These are phyloP conservation scores for Anneissia japonica DNA, from an alignment of 35 echinoderm and acorn worm species.

Conservation along the genomic window DNA sequence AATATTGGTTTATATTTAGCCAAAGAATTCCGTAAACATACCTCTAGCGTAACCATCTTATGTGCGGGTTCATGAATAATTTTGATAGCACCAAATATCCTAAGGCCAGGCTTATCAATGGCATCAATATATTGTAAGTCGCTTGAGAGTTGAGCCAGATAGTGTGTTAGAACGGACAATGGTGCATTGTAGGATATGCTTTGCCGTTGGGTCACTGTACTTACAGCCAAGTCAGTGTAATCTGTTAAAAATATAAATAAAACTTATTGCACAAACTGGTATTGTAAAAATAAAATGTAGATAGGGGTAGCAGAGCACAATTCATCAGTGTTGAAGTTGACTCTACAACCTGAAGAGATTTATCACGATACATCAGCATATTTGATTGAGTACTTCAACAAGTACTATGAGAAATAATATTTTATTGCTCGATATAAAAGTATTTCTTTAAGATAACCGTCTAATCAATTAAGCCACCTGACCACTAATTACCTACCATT, in stretches of 20 bases:
- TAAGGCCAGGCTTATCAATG: conserved; percentile 61
- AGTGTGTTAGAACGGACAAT: conserved; percentile 75
- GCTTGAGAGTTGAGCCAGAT: conserved; percentile 80
- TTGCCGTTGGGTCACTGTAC: conserved; percentile 79
- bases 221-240: conserved; percentile 84
- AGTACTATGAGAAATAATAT: too few species aligned
- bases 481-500: too few species aligned
- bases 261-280: not conserved
- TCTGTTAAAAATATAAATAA: conserved; percentile 33
- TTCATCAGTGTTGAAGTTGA: not conserved
- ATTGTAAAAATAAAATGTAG: too few species aligned
- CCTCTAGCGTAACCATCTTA: conserved; percentile 70
- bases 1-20: too few species aligned
- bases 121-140: conserved; percentile 75
- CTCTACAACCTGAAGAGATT: too few species aligned
- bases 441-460: too few species aligned
- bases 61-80: conserved; percentile 83
- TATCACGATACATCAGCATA: too few species aligned
- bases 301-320: not conserved
- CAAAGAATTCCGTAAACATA: too few species aligned
- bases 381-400: too few species aligned
- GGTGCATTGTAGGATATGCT: conserved; percentile 74
- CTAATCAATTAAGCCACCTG: too few species aligned
- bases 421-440: too few species aligned
- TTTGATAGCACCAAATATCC: conserved; percentile 61